Evolutionary conservation across 2,113 vertebrate species (phyloP), one percentile per base, ranked within the genome.

Genomic region (Etia nguti): DNA sequence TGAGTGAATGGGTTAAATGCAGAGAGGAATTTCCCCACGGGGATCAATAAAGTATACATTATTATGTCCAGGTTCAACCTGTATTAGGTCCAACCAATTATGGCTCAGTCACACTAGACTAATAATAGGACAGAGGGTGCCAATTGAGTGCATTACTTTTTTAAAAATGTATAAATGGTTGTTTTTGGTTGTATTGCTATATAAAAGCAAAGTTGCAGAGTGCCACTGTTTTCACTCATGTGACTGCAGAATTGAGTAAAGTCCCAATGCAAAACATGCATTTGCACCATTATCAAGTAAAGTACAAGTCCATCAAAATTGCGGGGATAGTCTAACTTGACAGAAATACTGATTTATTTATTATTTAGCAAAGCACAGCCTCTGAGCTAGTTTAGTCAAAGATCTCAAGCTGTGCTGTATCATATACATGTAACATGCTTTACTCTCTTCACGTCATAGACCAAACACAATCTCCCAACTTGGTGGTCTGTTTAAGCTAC

Each of bases 121-220:
- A 22, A 41, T 41, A 41, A 68, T 70, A 43, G 65, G 38, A 43
- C 34, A 13, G 2, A 38, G 60, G 60, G 20, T 65, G 60, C 60
- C 38, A 34, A 38, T 6, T 65, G 60, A 22, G 20, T 65, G 12
- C 65, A 70, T 4, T 26, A 43, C 8, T 26, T 10, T 43, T 70
- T 62, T 62, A n/a, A n/a, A 20, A 70, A 70, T 43, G 24, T 70
- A 70, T 70, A 43, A 41, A 70, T 70, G 12, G n/a, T 70, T 70
- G n/a, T 70, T 70, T 43, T 43, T 70, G n/a, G 8, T 70, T 70
- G 38, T 24, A 0, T 43, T 70, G 15, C 38, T 70, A 16, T 43
- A 70, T 43, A 43, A 43, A 24, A 70, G n/a, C 24, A 70, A 24
- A 15, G 65, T 70, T 70, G 36, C 36, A 5, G 4, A 70, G 65